Evolutionary conservation across 37 sponge, comb jelly and placozoan species (phyloP).

Genomic region (Aplysina aerophoba): DNA sequence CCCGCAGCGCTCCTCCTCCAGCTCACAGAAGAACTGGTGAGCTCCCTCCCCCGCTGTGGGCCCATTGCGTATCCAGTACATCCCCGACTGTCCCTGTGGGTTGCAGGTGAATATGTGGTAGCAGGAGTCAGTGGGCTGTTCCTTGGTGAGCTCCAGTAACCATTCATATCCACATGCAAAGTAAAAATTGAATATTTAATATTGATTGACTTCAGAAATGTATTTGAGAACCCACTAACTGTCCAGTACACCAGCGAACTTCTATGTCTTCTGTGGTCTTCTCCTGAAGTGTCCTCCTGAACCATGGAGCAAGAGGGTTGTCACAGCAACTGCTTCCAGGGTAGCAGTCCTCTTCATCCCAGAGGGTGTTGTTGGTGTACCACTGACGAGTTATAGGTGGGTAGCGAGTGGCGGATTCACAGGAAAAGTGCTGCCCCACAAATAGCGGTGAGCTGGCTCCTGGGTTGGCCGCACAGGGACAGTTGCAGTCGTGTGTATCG

Average conservation of each 20-base stretch:
- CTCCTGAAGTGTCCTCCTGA: background rate
- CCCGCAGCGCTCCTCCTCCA: no score
- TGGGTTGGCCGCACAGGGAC: slow-evolving; percentile 4
- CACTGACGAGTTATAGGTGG: background rate
- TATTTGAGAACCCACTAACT: background rate
- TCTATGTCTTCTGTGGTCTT: background rate
- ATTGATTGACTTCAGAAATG: background rate
- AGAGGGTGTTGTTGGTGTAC: background rate
- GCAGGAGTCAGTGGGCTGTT: no score
- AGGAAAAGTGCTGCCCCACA: background rate
- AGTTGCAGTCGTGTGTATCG: background rate
- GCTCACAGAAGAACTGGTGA: no score
- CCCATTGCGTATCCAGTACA: no score
- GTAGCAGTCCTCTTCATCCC: background rate
- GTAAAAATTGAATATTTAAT: background rate
- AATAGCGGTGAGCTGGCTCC: background rate
- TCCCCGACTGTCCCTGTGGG: no score
- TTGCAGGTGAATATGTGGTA: no score
- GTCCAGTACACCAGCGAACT: background rate
- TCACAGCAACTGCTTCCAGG: background rate
- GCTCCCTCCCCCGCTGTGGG: no score
- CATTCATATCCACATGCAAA: no score
- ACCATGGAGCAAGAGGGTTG: background rate
- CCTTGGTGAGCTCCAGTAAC: no score
- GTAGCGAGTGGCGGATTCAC: background rate